Evolutionary conservation across 2,797 vertebrate species (phyloP), one percentile per base, ranked within the genome.

Genomic region (Cygnus olor): DNA sequence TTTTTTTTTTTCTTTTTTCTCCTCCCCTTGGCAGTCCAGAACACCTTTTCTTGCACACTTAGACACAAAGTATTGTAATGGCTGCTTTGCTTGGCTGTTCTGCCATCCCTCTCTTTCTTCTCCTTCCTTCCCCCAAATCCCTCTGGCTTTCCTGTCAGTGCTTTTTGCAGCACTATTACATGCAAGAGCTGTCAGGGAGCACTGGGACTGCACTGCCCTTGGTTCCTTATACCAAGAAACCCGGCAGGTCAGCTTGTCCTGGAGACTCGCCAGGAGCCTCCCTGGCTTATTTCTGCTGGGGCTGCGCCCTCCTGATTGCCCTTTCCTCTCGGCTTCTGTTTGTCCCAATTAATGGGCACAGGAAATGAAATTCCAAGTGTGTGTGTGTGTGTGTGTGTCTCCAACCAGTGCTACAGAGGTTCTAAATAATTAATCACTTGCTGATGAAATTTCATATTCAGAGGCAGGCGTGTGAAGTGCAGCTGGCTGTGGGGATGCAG

Each of bases 401-500:
- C 42, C 66, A 87, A 14, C 40, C 34, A 17, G 30, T 36, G 20
- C 78, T 32, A 70, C 7, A 17, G 85, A 47, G 76, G 14, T 58
- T 89, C 78, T 91, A 78, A 82, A 73, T 93, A 92, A 88, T 90
- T 91, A 54, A 94, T 82, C 1, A 5, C 42, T 94, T 53, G 36
- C 68, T 90, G 96, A 90, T 89, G 91, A 93, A 94, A 92, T 94
- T 81, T 70, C 78, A 9, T 16, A 63, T 90, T 88, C 78, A 61
- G 89, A 92, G 70, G n/a, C 82, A 49, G 40, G 45, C 36, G 36
- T 40, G 68, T 82, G 80, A 86, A 34, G 76, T 9, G 40, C 84
- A 68, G 79, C 76, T 93, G 87, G 77, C 27, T 89, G 44, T 38
- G 68, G 69, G 64, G 71, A 14, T 24, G 38, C 36, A 54, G 69